Evolutionary conservation across 2,113 vertebrate species (phyloP).

Genomic region (Ptyas mucosa): DNA sequence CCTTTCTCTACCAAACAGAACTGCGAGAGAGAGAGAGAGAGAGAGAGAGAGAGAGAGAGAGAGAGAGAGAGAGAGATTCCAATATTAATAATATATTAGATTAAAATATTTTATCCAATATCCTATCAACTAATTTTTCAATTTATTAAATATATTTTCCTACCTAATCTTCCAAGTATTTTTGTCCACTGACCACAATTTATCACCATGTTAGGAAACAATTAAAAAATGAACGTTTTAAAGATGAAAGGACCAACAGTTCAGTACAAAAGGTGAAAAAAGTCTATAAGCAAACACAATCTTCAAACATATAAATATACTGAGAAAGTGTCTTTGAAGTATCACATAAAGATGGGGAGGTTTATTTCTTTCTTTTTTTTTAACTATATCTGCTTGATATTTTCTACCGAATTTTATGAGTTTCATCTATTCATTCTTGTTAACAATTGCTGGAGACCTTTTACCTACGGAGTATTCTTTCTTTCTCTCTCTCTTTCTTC

Average conservation of each 20-base stretch:
- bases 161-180: not conserved
- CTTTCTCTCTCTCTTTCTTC: not conserved
- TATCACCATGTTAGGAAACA: not conserved
- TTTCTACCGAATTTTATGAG: slow-evolving; percentile 11
- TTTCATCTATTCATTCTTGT: slow-evolving; percentile 1
- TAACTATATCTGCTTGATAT: slow-evolving; percentile 4
- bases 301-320: not conserved
- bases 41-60: not conserved
- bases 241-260: not conserved
- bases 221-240: not conserved
- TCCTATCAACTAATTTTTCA: slow-evolving; percentile 1
- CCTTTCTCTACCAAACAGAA: not conserved
- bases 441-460: slow-evolving; percentile 13
- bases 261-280: not conserved
- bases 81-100: not conserved
- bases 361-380: not conserved
- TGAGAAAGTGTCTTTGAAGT: slow-evolving; percentile 8
- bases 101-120: not conserved
- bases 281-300: not conserved
- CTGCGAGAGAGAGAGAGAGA: not conserved
- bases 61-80: not conserved
- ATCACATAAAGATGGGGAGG: not conserved
- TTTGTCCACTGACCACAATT: not conserved
- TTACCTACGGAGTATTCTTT: not conserved
- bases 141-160: not conserved